Evolutionary conservation across 2,797 vertebrate species (phyloP), one percentile per base, ranked within the genome.

Genomic region (Odontamblyopus rebecca): DNA sequence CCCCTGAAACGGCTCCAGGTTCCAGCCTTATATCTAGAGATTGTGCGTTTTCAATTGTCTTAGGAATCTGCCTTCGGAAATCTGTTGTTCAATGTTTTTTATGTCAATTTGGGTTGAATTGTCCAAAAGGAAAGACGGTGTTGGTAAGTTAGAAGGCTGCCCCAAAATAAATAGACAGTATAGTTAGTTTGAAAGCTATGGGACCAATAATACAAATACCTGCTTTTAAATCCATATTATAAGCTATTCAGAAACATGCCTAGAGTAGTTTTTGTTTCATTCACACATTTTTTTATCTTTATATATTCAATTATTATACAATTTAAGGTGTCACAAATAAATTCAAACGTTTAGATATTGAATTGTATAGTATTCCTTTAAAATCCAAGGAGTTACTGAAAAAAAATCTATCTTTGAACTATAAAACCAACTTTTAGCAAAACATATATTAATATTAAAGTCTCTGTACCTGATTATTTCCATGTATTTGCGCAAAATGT

Each of bases 21-120:
- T 81, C 74, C 82, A 87, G 88, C 89, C 91, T 92, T 90, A 91
- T 87, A 72, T 88, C 65, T 76, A 73, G 80, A 82, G 83, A 80
- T 54, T 38, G 30, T 68, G 30, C 11, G 27, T 76, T 82, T 77
- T 62, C 78, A 80, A 77, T 80, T 73, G 85, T 91, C 75, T 87
- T 83, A 86, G 77, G 27, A 59, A 71, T 86, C 76, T 81, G 86
- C 83, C 84, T 90, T 85, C 83, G 77, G 71, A 41, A 71, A 68
- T 82, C 18, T 15, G 83, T 79, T 79, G 68, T 83, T 75, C 54
- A 76, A 69, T 74, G 78, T 81, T 87, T 83, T 23, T 77, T 59
- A 70, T 72, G 70, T 89, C 23, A 64, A 68, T 78, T 77, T 72
- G 81, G 72, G 73, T 81, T 85, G 78, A 69, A 78, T 84, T 80